Conservation (phyloP, 1,140 invertebrate species). For the Eriocheir sinensis region DNA sequence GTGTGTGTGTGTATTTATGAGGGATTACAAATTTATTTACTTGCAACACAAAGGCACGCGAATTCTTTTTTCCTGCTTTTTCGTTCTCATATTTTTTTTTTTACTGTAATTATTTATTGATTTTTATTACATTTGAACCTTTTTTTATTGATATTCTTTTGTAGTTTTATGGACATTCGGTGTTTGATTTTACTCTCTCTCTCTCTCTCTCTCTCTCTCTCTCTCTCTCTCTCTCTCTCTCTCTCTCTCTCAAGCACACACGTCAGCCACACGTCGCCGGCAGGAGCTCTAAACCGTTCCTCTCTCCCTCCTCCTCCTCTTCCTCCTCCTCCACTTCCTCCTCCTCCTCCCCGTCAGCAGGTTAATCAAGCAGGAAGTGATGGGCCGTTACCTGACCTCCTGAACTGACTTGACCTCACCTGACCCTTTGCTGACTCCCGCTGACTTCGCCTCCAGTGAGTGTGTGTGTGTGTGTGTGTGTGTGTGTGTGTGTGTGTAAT, state of each 20-base stretch:
- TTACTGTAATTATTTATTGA: too few species aligned
- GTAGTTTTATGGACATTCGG: too few species aligned
- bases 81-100: too few species aligned
- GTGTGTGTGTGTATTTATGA: not conserved
- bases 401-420: not conserved
- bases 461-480: constrained; percentile 10
- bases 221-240: constrained; percentile 6
- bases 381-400: not conserved
- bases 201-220: constrained; percentile 42
- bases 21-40: not conserved
- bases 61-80: not conserved
- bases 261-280: not conserved
- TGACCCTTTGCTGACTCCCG: not conserved
- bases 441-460: not conserved
- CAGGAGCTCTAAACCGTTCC: not conserved
- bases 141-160: too few species aligned
- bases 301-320: not conserved
- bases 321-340: not conserved
- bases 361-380: constrained; percentile 11
- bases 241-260: not conserved
- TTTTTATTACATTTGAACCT: too few species aligned
- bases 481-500: not conserved
- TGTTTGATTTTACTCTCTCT: not conserved
- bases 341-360: not conserved
- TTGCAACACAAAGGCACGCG: not conserved